Evolutionary conservation across 1,140 invertebrate genomes (phyloP).

Genomic region (Papilio polyxenes): DNA sequence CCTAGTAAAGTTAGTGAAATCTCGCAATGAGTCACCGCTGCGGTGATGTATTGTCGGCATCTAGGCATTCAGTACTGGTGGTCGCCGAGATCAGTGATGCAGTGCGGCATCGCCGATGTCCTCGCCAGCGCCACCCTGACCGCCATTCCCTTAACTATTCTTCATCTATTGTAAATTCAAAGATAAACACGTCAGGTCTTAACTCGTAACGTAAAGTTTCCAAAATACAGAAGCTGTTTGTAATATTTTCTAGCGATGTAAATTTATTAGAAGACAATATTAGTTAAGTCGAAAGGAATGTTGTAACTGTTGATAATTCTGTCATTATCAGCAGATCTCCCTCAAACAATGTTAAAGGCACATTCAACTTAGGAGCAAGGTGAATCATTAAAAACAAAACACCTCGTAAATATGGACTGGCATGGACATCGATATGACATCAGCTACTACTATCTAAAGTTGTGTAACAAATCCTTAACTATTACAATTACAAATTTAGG

Average conservation of each 20-base stretch:
- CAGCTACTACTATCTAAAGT: background rate
- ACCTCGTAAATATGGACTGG: constrained; percentile 28
- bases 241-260: background rate
- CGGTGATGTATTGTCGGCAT: background rate
- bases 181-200: background rate
- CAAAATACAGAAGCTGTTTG: background rate
- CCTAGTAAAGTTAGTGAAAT: constrained; percentile 26
- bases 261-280: background rate
- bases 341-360: constrained; percentile 1
- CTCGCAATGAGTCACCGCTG: constrained; percentile 29
- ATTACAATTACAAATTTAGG: too few relatives aligned
- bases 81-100: constrained; percentile 44
- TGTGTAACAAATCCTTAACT: background rate
- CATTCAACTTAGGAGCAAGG: background rate
- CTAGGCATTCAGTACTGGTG: background rate
- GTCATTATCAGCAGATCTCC: background rate
- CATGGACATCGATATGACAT: constrained; percentile 17
- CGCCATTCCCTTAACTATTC: constrained; percentile 38
- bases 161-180: constrained; percentile 4
- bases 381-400: constrained; percentile 33
- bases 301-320: constrained; percentile 13
- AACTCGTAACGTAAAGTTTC: background rate
- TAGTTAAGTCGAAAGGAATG: constrained; percentile 3
- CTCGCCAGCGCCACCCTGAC: constrained; percentile 42
- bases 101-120: constrained; percentile 34